Percentiles rank a stretch among this genome's conserved stretches.
These are phyloP conservation scores for Cynodonichthys magdalenae DNA, from an alignment of 2,797 vertebrate genomes.

Conservation along the genomic window DNA sequence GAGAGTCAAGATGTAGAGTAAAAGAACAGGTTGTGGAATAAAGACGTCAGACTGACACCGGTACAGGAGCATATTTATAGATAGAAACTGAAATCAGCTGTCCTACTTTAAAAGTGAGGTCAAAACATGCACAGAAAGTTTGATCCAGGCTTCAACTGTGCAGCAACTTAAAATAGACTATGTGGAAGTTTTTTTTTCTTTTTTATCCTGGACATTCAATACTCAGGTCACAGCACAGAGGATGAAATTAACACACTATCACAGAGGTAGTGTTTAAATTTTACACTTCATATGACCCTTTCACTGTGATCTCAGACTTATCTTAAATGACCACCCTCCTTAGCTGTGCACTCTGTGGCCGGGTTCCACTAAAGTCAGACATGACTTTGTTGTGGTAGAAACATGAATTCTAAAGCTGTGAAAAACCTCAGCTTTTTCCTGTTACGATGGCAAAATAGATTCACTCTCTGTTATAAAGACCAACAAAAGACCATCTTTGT, in stretches of 20 bases:
- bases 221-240: background rate
- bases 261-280: background rate
- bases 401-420: too few species aligned
- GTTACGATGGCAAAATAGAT: too few species aligned
- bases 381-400: too few species aligned
- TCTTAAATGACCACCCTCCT: background rate
- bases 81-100: background rate
- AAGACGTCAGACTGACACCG: slow-evolving; percentile 23
- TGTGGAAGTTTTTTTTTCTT: background rate
- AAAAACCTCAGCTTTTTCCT: too few species aligned
- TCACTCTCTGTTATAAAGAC: too few species aligned
- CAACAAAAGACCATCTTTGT: too few species aligned
- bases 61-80: slow-evolving; percentile 14
- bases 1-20: slow-evolving; percentile 17
- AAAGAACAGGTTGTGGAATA: slow-evolving; percentile 25
- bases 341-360: background rate
- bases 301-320: background rate
- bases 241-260: background rate
- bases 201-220: background rate
- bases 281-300: background rate
- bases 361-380: too few species aligned
- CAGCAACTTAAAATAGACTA: background rate
- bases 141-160: background rate
- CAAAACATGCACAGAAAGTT: slow-evolving; percentile 19
- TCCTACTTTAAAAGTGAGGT: slow-evolving; percentile 11